These are phyloP conservation scores for Paracyclopina nana DNA, from an alignment of 1,140 invertebrate genomes.

Conservation along the genomic window DNA sequence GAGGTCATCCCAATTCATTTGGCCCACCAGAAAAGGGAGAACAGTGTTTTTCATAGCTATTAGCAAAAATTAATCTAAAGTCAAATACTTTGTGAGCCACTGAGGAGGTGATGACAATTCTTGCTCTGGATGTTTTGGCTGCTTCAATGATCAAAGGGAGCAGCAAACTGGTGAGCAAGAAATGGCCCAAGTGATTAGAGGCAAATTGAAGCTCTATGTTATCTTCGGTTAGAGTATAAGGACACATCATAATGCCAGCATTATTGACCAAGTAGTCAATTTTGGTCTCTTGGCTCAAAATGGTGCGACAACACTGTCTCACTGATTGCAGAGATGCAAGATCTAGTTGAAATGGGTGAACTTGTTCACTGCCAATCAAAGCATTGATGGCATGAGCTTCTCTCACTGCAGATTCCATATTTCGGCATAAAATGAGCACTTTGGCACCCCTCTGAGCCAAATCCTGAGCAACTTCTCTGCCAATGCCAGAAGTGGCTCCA, in stretches of 20 bases:
- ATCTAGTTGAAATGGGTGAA: neutral
- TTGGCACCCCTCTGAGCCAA: neutral
- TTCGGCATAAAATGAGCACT: neutral
- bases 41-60: too few species aligned
- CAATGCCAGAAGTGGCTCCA: neutral
- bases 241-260: neutral
- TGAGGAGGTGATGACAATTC: neutral
- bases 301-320: neutral
- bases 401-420: neutral
- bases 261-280: neutral
- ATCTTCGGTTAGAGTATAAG: neutral
- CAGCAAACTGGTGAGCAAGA: constrained; percentile 19
- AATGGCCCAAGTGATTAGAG: constrained; percentile 21
- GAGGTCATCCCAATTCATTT: neutral
- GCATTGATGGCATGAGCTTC: too few species aligned
- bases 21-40: too few species aligned
- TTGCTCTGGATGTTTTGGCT: neutral
- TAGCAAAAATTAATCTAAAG: too few species aligned
- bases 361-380: too few species aligned
- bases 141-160: neutral
- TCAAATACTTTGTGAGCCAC: neutral
- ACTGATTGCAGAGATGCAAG: neutral
- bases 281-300: neutral
- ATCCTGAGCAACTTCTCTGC: neutral
- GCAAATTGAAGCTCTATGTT: constrained; percentile 18